phyloP scores from a whole-genome alignment of 2,888 invertebrate genomes.

The Druceiella hillmani region DNA sequence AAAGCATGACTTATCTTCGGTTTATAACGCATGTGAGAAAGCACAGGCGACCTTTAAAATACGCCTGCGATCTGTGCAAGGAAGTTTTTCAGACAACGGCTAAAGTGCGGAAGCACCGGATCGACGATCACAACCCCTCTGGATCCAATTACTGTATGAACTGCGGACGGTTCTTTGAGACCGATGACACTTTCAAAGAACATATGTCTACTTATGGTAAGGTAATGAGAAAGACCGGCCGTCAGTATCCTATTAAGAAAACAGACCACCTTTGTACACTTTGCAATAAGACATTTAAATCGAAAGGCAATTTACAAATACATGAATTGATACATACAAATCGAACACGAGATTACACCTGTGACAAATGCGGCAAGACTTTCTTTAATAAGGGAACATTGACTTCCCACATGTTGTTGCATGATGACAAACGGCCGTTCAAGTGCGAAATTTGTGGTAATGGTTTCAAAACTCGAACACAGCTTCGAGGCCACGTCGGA shows the following conservation, averaged over 20 bases:
- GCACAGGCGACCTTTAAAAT: constrained; percentile 58
- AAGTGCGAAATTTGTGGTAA: constrained; percentile 42
- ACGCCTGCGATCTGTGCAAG: constrained; percentile 37
- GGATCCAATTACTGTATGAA: too few species aligned
- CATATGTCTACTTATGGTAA: constrained; percentile 35
- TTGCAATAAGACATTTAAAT: constrained; percentile 41
- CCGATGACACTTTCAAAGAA: constrained; percentile 33
- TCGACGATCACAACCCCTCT: too few species aligned
- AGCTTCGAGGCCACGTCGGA: constrained; percentile 39
- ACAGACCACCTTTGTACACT: constrained; percentile 36
- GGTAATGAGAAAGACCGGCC: constrained; percentile 13
- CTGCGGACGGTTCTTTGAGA: constrained; percentile 37
- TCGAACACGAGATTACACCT: constrained; percentile 39
- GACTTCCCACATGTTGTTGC: constrained; percentile 42
- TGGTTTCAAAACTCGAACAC: constrained; percentile 43
- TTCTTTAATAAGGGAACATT: constrained; percentile 44
- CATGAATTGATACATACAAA: constrained; percentile 57
- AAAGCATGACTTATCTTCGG: constrained; percentile 54
- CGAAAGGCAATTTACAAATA: constrained; percentile 34
- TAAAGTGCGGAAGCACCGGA: constrained; percentile 23
- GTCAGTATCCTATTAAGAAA: constrained; percentile 21
- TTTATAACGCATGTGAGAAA: constrained; percentile 60
- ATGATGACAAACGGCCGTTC: constrained; percentile 40
- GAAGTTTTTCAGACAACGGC: constrained; percentile 32
- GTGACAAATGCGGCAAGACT: constrained; percentile 44